Evolutionary conservation across 2,888 invertebrate genomes (phyloP).

Genomic region (Habrosyne pyritoides): DNA sequence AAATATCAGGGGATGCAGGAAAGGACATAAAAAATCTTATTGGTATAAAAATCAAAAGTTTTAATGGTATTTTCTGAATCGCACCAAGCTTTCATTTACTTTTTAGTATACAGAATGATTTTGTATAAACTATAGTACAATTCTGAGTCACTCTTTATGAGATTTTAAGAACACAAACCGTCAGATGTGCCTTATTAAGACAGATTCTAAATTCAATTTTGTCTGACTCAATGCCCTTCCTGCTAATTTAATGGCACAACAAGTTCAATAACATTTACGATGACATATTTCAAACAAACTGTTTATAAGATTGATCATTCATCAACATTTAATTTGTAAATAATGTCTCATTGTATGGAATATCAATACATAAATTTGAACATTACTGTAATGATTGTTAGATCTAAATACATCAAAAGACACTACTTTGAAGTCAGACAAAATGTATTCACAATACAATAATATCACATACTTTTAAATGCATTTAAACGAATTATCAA

Average conservation of each 20-base stretch:
- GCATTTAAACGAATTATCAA: slow-evolving; percentile 75
- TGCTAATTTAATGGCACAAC: slow-evolving; percentile 70
- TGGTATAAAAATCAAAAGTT: slow-evolving; percentile 85
- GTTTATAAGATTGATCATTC: slow-evolving; percentile 20
- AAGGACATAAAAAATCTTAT: slow-evolving; percentile 66
- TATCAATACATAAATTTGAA: slow-evolving; percentile 57
- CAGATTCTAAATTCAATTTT: slow-evolving; percentile 72
- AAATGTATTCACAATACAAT: slow-evolving; percentile 80
- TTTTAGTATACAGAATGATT: slow-evolving; percentile 83
- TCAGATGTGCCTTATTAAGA: slow-evolving; percentile 62
- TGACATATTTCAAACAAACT: slow-evolving; percentile 29
- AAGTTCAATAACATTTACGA: slow-evolving; percentile 45
- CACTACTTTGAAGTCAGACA: slow-evolving; percentile 82
- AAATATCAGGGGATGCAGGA: slow-evolving; percentile 23
- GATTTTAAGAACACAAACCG: slow-evolving; percentile 66
- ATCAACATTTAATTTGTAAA: slow-evolving; percentile 38
- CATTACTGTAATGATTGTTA: slow-evolving; percentile 57
- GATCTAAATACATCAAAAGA: slow-evolving; percentile 67
- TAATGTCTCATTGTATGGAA: slow-evolving; percentile 43
- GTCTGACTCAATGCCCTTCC: slow-evolving; percentile 75
- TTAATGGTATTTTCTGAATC: slow-evolving; percentile 84
- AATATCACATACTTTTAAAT: slow-evolving; percentile 84
- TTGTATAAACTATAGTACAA: slow-evolving; percentile 79
- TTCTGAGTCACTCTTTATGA: slow-evolving; percentile 66
- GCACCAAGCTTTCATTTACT: slow-evolving; percentile 83